Conservation (phyloP, 2,113 vertebrate species). For the Pteruthius melanotis region DNA sequence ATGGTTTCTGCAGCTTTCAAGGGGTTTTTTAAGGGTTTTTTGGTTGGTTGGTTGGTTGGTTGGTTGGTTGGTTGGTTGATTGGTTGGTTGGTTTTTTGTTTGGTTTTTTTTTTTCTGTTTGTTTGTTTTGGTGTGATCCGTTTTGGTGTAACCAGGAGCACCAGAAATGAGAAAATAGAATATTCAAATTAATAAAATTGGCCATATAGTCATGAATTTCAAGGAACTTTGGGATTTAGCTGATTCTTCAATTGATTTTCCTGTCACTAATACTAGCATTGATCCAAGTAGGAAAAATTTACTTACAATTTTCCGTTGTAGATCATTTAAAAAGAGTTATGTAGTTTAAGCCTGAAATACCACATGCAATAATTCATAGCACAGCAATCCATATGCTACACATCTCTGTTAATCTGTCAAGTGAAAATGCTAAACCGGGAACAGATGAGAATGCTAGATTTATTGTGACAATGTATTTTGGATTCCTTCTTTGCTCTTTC, state of each 20-base stretch:
- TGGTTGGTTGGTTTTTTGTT: neutral
- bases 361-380: conserved; percentile 12
- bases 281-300: neutral
- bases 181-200: neutral
- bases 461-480: conserved; percentile 30
- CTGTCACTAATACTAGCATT: neutral
- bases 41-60: neutral
- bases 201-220: neutral
- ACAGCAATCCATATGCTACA: conserved; percentile 38
- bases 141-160: neutral
- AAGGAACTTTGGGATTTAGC: neutral
- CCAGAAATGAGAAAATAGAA: neutral
- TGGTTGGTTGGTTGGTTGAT: too few relatives aligned
- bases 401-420: conserved; percentile 60
- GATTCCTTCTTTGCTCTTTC: conserved; percentile 11
- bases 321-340: conserved; percentile 26
- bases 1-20: neutral
- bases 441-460: conserved; percentile 45
- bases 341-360: neutral
- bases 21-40: neutral
- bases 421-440: conserved; percentile 39
- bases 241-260: neutral
- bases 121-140: neutral
- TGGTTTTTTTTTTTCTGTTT: neutral
- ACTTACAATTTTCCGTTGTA: conserved; percentile 13